Evolutionary conservation across 2,797 vertebrate genomes (phyloP).

Genomic region (Acomys russatus): DNA sequence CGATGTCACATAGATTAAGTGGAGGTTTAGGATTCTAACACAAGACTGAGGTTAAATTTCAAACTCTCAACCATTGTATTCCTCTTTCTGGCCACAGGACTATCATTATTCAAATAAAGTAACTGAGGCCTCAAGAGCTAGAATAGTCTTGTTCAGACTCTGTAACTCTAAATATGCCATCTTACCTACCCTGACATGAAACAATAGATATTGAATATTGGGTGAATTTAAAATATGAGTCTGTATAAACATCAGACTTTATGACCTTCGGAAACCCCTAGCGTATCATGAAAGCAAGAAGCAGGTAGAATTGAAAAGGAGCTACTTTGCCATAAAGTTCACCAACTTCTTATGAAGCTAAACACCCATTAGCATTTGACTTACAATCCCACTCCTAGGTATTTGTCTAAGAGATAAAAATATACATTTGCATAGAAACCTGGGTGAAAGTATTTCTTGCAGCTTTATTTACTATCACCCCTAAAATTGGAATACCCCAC

Average conservation of each 20-base stretch:
- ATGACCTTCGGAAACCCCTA: conserved; percentile 50
- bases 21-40: background rate
- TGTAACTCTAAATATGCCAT: background rate
- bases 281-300: conserved; percentile 26
- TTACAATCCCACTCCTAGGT: conserved; percentile 14
- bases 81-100: background rate
- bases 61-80: background rate
- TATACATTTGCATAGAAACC: conserved; percentile 71
- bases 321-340: conserved; percentile 41
- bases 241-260: background rate
- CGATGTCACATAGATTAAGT: background rate
- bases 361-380: conserved; percentile 65
- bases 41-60: conserved; percentile 40
- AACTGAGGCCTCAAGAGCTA: background rate
- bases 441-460: conserved; percentile 65
- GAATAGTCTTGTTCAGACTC: background rate
- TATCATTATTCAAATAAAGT: conserved; percentile 8
- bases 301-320: background rate
- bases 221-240: conserved; percentile 17
- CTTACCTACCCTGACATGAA: background rate
- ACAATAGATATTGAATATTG: background rate
- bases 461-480: conserved; percentile 67
- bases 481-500: conserved; percentile 58
- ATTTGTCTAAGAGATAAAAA: conserved; percentile 79
- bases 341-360: conserved; percentile 40